Evolutionary conservation across 2,888 invertebrate species (phyloP), one percentile per base, ranked within the genome.

Genomic region (Brachyptera risi): DNA sequence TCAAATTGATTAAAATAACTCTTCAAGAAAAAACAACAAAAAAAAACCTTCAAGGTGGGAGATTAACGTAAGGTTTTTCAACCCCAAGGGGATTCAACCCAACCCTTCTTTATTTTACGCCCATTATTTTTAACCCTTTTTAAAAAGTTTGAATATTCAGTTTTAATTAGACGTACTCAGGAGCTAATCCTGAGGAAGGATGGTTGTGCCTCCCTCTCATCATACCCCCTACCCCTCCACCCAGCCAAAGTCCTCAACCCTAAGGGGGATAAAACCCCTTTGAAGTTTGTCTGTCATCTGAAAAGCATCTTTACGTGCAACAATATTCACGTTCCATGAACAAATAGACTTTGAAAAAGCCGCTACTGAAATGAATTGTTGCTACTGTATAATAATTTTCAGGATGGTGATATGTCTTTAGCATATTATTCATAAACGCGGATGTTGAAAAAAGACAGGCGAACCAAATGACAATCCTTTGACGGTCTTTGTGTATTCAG

Each of bases 111-210:
- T 54, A 37, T 37, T 54, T 54, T 37, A 54, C 54, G 17, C 54
- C 54, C 54, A 54, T 54, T 54, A 54, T 54, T 54, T 54, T 47
- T 54, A 37, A 54, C 35, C 54, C 54, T 38, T 54, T 54, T 54
- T 54, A 37, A 54, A 54, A 54, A 54, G 54, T 54, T 37, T 31
- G 35, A 54, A 54, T 47, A 47, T 54, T 54, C 54, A 21, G 54
- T 54, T 54, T 54, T 54, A 54, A 54, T 54, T 54, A 54, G 54
- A 54, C 54, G 54, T 7, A 23, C 54, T 54, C 54, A 7, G 54
- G 17, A 37, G 54, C 54, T 54, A 54, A 54, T 54, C 54, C 54
- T 35, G 24, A 54, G 37, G 15, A 54, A 23, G 54, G 15, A 15
- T 42, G 13, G 42, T 19, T n/a, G 27, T 26, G 31, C 15, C 50